Evolutionary conservation across 2,797 vertebrate genomes (phyloP), one percentile per base, ranked within the genome.

Genomic region (Sebastes minor): DNA sequence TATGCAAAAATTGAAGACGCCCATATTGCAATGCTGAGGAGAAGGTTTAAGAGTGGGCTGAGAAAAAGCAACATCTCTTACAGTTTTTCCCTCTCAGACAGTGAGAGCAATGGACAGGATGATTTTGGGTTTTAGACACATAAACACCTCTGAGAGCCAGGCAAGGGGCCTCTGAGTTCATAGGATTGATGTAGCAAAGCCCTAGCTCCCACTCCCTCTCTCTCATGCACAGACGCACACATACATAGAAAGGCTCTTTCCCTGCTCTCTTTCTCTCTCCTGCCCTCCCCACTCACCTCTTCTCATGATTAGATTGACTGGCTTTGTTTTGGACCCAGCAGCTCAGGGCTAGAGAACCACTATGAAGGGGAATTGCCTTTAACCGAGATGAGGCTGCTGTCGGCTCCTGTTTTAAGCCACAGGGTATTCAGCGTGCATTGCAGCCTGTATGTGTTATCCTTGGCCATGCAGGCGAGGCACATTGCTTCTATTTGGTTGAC

Each of bases 301-400:
- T 76, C 72, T 81, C 85, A 52, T 91, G 89, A 91, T 92, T 93
- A 89, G 86, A 91, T 92, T 91, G 94, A 95, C 89, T 91, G 86
- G 78, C 84, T 89, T 89, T 90, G 92, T 93, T 93, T 91, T 88
- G 74, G 85, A 82, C 88, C 78, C 65, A 70, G 84, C 78, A 73
- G 89, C 87, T 86, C 73, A 53, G 74, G 82, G 82, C 88, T 69
- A 71, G 71, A 90, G 80, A 86, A 76, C 35, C 81, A 79, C 90
- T 88, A 73, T 88, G 84, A 92, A 78, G 83, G 80, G 67, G 86
- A 94, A 93, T 90, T 92, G 87, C 82, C 82, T 92, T 89, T 83
- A 94, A 91, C 86, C 53, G 83, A 91, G 89, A 93, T 86, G 89
- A 92, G 81, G 81, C 94, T 60, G 80, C 84, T 85, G 87, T 85